Evolutionary conservation across 2,888 invertebrate genomes (phyloP).

Genomic region (Nymphalis urticae): DNA sequence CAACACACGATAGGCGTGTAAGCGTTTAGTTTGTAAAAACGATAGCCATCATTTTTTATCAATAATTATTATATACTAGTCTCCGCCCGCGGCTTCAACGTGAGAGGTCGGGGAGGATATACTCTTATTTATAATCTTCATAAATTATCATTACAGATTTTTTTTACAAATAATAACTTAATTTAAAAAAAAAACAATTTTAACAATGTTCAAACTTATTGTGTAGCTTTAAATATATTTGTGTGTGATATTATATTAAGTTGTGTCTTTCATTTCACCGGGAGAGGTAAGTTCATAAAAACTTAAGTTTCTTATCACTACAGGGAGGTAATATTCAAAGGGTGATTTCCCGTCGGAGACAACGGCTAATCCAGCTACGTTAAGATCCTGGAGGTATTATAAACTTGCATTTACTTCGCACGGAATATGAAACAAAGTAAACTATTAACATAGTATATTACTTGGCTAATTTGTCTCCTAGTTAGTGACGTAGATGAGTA

Average conservation of each 20-base stretch:
- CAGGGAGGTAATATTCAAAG: constrained; percentile 33
- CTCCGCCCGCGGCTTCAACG: too few relatives aligned
- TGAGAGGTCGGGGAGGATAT: too few relatives aligned
- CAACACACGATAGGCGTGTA: too few relatives aligned
- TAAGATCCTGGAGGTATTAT: constrained; percentile 36
- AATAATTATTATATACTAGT: too few relatives aligned
- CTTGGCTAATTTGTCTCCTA: constrained; percentile 3
- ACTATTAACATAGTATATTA: constrained; percentile 14
- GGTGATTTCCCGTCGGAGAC: constrained; percentile 36
- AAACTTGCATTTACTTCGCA: constrained; percentile 31
- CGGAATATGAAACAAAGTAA: constrained; percentile 17
- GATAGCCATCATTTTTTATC: too few relatives aligned
- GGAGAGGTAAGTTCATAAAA: constrained; percentile 27
- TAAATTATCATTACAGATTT: too few relatives aligned
- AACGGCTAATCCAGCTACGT: constrained; percentile 32
- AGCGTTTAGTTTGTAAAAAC: too few relatives aligned
- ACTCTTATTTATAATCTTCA: too few relatives aligned
- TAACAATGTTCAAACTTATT: too few relatives aligned
- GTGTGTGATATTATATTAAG: background rate
- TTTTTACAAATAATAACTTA: too few relatives aligned
- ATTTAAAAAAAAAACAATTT: too few relatives aligned
- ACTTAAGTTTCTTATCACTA: constrained; percentile 34
- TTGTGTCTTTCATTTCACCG: background rate
- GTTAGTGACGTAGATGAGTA: too few relatives aligned
- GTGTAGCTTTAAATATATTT: background rate